Conservation (phyloP, 2,888 invertebrate genomes). For the Ormyrus rosae region DNA sequence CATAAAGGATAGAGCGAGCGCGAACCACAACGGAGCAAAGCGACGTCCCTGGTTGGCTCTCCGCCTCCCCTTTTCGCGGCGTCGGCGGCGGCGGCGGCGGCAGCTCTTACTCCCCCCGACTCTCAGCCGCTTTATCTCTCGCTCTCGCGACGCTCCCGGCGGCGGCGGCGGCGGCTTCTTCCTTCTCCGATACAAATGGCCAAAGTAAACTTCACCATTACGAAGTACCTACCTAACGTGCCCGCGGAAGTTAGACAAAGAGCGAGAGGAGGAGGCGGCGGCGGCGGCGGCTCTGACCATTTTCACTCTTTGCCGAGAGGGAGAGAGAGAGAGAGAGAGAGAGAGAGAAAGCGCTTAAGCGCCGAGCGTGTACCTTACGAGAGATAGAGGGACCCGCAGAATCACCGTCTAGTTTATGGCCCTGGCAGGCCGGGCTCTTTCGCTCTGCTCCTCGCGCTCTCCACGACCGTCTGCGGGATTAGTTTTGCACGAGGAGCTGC, state of each 20-base stretch:
- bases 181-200: constrained; percentile 71
- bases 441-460: not conserved
- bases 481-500: constrained; percentile 47
- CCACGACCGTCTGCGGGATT: constrained; percentile 49
- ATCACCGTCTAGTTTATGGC: constrained; percentile 55
- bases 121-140: constrained; percentile 37
- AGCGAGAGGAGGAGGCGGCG: not conserved
- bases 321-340: constrained; percentile 29
- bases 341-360: constrained; percentile 9
- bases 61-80: constrained; percentile 40
- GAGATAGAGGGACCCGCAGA: constrained; percentile 48
- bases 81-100: not conserved
- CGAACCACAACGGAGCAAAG: constrained; percentile 53
- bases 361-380: not conserved
- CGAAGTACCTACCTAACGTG: constrained; percentile 62
- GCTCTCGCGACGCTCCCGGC: not conserved
- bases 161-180: constrained; percentile 28
- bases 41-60: constrained; percentile 59
- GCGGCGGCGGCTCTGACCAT: not conserved
- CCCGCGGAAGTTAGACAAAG: constrained; percentile 49
- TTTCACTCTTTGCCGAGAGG: not conserved
- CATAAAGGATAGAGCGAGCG: constrained; percentile 43
- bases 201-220: constrained; percentile 75
- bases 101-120: constrained; percentile 20
- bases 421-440: constrained; percentile 21